Percentiles rank a stretch among this genome's conserved stretches.
These are phyloP conservation scores for Dynastes maya DNA, from an alignment of 2,888 invertebrate species.

Conservation along the genomic window DNA sequence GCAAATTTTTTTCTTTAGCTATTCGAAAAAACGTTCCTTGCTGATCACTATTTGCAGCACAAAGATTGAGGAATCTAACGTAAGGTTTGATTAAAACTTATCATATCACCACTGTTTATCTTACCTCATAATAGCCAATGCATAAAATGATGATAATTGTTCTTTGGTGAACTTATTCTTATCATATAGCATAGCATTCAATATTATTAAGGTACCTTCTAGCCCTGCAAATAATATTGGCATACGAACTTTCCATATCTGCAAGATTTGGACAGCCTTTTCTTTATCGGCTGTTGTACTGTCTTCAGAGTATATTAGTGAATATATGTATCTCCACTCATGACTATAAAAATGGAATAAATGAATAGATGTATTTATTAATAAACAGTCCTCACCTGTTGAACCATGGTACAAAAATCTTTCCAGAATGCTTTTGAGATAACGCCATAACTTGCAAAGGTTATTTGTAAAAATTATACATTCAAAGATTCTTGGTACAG, in stretches of 20 bases:
- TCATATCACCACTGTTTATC: constrained; percentile 5
- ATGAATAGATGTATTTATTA: neutral
- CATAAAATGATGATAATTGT: constrained; percentile 75
- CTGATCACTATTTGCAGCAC: constrained; percentile 64
- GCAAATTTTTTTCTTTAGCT: constrained; percentile 79
- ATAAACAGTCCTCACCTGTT: constrained; percentile 62
- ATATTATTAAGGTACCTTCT: constrained; percentile 75
- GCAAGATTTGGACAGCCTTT: constrained; percentile 71
- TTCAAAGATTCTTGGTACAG: too few species aligned
- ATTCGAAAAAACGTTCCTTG: constrained; percentile 72
- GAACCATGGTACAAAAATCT: constrained; percentile 66
- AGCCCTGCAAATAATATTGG: constrained; percentile 75
- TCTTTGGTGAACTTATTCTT: constrained; percentile 68
- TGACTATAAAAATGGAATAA: constrained; percentile 61
- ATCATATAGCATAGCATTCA: constrained; percentile 72
- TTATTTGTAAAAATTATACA: neutral
- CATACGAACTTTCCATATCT: constrained; percentile 75
- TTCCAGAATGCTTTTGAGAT: constrained; percentile 64
- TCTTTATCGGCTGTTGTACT: constrained; percentile 63
- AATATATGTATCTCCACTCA: constrained; percentile 74
- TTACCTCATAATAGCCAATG: constrained; percentile 78
- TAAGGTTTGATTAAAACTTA: constrained; percentile 37
- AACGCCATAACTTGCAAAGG: constrained; percentile 60
- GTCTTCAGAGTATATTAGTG: constrained; percentile 69
- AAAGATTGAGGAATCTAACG: constrained; percentile 67